phyloP scores from a whole-genome alignment of 2,888 invertebrate species.

The Drosophila parthenogenetica region DNA sequence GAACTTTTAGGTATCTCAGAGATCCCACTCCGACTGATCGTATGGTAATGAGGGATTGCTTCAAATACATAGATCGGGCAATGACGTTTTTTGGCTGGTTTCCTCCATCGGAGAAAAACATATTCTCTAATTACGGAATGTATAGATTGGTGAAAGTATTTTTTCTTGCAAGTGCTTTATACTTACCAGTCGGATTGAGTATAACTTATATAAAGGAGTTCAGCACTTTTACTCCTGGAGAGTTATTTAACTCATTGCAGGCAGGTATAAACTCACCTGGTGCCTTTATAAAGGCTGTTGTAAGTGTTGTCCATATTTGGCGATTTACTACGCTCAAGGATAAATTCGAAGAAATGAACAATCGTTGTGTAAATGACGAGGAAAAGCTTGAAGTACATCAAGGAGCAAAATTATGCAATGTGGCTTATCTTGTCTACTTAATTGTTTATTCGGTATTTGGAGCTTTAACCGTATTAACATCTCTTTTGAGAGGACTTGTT shows the following conservation, averaged over 20 bases:
- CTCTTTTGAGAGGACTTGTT: constrained; percentile 6
- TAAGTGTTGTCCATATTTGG: constrained; percentile 25
- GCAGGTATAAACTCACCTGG: constrained; percentile 40
- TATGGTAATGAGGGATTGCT: constrained; percentile 41
- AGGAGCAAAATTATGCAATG: constrained; percentile 39
- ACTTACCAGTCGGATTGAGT: constrained; percentile 36
- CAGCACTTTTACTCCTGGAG: constrained; percentile 45
- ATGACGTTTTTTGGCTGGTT: constrained; percentile 44
- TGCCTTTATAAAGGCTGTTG: constrained; percentile 25
- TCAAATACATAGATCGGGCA: constrained; percentile 30
- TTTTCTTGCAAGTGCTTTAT: constrained; percentile 18
- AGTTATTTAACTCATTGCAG: constrained; percentile 58
- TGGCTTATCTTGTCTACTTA: constrained; percentile 32
- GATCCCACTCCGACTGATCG: constrained; percentile 24
- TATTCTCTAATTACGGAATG: neutral
- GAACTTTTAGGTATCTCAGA: constrained; percentile 35
- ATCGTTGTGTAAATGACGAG: constrained; percentile 12
- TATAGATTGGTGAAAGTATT: constrained; percentile 20
- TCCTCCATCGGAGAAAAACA: neutral
- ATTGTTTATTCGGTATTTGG: constrained; percentile 27
- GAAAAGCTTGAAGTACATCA: constrained; percentile 41
- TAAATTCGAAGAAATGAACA: constrained; percentile 32
- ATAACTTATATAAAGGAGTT: constrained; percentile 37
- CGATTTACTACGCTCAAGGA: constrained; percentile 26
- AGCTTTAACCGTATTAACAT: constrained; percentile 11